Evolutionary conservation across 2,797 vertebrate genomes (phyloP).

Genomic region (Mareca strepera): DNA sequence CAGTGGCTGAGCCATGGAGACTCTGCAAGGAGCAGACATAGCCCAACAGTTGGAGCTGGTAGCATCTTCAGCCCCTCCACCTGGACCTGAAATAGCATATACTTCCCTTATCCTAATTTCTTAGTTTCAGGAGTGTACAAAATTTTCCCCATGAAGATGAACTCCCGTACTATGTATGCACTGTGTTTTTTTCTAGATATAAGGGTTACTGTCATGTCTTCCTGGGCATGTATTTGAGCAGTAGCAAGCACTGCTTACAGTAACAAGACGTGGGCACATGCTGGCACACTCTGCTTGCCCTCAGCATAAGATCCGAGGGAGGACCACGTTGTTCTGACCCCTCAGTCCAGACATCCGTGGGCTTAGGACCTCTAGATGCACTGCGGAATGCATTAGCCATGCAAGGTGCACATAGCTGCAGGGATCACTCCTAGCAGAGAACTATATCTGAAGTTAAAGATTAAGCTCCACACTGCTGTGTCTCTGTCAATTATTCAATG

Average conservation of each 20-base stretch:
- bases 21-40: not conserved
- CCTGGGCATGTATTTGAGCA: not conserved
- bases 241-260: not conserved
- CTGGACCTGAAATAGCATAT: not conserved
- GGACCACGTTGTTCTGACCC: not conserved
- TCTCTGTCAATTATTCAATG: not conserved
- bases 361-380: not conserved
- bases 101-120: fast-evolving
- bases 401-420: not conserved
- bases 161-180: not conserved
- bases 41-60: not conserved
- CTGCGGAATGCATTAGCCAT: not conserved
- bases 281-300: fast-evolving
- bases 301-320: not conserved
- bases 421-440: not conserved
- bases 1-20: fast-evolving
- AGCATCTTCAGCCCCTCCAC: not conserved
- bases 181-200: not conserved
- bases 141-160: not conserved
- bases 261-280: not conserved
- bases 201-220: not conserved
- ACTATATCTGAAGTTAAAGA: not conserved
- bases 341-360: not conserved
- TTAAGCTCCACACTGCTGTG: not conserved
- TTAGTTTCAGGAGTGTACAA: not conserved